A percentile compares a stretch with the other conserved stretches of the same genome.
Evolutionary conservation across 2,797 vertebrate species (phyloP).

Genomic region (Brotula barbata): DNA sequence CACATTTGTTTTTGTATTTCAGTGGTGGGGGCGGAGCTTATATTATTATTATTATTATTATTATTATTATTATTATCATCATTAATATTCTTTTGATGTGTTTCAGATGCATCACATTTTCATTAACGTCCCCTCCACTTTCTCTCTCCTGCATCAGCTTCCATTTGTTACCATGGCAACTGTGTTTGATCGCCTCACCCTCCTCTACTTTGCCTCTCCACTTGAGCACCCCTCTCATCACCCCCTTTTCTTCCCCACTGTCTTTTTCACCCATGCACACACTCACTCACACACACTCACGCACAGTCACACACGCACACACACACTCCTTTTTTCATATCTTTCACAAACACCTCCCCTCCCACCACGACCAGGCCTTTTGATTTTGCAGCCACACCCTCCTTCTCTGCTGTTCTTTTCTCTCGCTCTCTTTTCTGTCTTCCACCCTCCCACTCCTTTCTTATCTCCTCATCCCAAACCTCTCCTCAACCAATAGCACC

Average conservation of each 20-base stretch:
- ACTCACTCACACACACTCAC: background rate
- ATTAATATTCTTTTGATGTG: conserved; percentile 46
- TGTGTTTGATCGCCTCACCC: conserved; percentile 64
- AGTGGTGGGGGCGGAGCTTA: conserved; percentile 25
- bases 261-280: conserved; percentile 1
- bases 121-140: conserved; percentile 38
- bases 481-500: conserved; percentile 17
- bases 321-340: conserved; percentile 1
- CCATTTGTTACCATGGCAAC: conserved; percentile 81
- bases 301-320: conserved; percentile 1
- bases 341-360: conserved; percentile 46
- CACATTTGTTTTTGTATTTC: conserved; percentile 2
- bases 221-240: conserved; percentile 40
- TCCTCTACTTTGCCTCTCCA: conserved; percentile 40
- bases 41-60: no score
- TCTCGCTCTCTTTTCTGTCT: conserved; percentile 9
- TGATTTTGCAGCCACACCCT: conserved; percentile 32
- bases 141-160: conserved; percentile 58
- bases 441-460: background rate
- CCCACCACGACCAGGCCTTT: conserved; percentile 6
- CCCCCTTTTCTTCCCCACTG: conserved; percentile 28
- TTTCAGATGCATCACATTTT: conserved; percentile 39
- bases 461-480: conserved; percentile 14
- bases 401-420: conserved; percentile 17
- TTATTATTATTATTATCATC: no score